Evolutionary conservation across 2,888 invertebrate genomes (phyloP).

Genomic region (Dysmachus trigonus): DNA sequence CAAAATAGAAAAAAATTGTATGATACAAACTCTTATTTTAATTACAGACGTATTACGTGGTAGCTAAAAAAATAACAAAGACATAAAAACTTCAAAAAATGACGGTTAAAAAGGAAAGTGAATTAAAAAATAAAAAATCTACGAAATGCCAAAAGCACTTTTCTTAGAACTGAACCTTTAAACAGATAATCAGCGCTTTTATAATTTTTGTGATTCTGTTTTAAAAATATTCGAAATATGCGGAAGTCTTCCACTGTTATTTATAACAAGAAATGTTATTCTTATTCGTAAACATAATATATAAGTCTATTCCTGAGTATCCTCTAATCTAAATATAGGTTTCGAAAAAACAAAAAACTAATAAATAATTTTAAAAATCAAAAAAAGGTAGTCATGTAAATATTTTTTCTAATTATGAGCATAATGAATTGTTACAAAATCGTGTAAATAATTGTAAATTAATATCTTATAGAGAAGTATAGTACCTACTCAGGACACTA

Average conservation of each 20-base stretch:
- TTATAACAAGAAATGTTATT: slow-evolving; percentile 53
- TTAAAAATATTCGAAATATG: slow-evolving; percentile 53
- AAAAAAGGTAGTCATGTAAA: slow-evolving; percentile 5
- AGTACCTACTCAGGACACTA: neutral
- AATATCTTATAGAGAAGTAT: neutral
- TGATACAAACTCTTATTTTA: neutral
- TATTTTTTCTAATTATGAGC: slow-evolving; percentile 2
- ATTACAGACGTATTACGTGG: neutral
- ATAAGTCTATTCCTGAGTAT: slow-evolving; percentile 39
- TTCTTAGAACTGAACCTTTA: slow-evolving; percentile 9
- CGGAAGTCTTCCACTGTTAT: slow-evolving; percentile 65
- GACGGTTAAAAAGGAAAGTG: too few relatives aligned
- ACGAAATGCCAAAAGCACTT: slow-evolving; percentile 24
- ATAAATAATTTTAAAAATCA: slow-evolving; percentile 24
- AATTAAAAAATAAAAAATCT: slow-evolving; percentile 4
- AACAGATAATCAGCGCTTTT: slow-evolving; percentile 20
- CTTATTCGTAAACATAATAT: slow-evolving; percentile 24
- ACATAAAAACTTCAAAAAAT: neutral
- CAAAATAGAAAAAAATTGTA: neutral
- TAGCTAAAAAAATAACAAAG: neutral
- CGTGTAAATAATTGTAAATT: neutral
- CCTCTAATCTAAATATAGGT: slow-evolving; percentile 41
- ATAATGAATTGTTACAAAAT: slow-evolving; percentile 4
- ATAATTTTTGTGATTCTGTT: slow-evolving; percentile 17
- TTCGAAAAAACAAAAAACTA: slow-evolving; percentile 41